Evolutionary conservation across 2,888 invertebrate species (phyloP).

Genomic region (Xylophagus ater): DNA sequence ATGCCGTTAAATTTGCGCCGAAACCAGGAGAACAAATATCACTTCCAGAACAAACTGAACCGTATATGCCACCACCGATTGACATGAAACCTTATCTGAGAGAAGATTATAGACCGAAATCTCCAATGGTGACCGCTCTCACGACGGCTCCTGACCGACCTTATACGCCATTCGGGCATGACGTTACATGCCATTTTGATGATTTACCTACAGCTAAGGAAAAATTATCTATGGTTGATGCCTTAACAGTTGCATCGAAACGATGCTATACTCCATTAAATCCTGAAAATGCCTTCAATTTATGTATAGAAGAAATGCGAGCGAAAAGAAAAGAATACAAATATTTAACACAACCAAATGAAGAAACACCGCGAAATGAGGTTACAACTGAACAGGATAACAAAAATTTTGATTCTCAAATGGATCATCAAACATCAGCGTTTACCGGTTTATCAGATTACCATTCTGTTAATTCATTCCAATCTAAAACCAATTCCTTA

Average conservation of each 20-base stretch:
- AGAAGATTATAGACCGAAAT: slow-evolving; percentile 41
- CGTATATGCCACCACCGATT: slow-evolving; percentile 56
- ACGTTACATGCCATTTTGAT: slow-evolving; percentile 35
- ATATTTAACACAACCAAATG: slow-evolving; percentile 6
- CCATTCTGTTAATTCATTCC: slow-evolving; percentile 30
- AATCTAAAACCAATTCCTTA: slow-evolving; percentile 27
- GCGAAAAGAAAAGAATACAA: slow-evolving; percentile 25
- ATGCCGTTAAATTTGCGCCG: slow-evolving; percentile 29
- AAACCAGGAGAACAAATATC: slow-evolving; percentile 42
- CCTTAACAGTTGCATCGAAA: slow-evolving; percentile 53
- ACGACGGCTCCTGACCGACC: slow-evolving; percentile 55
- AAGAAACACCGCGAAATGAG: slow-evolving; percentile 31
- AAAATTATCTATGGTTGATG: slow-evolving; percentile 45
- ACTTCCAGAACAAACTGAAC: slow-evolving; percentile 51
- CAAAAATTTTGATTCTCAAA: slow-evolving; percentile 7
- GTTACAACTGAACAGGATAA: slow-evolving; percentile 8
- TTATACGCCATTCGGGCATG: slow-evolving; percentile 46
- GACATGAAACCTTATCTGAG: slow-evolving; percentile 44
- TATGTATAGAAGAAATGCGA: slow-evolving; percentile 17
- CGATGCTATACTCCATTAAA: slow-evolving; percentile 48
- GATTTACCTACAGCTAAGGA: slow-evolving; percentile 40
- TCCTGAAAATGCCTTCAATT: slow-evolving; percentile 36
- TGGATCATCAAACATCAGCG: slow-evolving; percentile 28
- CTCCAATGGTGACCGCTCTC: slow-evolving; percentile 55
- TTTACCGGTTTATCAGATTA: slow-evolving; percentile 31